Base-by-base conservation (phyloP, 2,797 vertebrate genomes). In the Brachyrhaphis roseni region DNA sequence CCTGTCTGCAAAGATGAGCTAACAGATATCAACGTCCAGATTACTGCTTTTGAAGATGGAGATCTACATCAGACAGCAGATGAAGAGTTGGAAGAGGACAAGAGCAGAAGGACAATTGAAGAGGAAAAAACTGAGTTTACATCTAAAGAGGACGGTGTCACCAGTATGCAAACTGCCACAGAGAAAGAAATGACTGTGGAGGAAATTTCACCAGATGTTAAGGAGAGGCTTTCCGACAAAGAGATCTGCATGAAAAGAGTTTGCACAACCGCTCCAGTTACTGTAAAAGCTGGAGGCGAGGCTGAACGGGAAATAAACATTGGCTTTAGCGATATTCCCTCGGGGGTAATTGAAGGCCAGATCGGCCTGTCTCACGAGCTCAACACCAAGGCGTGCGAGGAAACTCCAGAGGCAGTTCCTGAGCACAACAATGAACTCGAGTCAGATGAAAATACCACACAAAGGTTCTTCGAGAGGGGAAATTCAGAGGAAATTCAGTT, bases 351-450 rank as follows among this genome's bases (percentile, higher is more conserved):
- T 13, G 86, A 90, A 91, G 92, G 87, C 76, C 80, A 7, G 36
- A 43, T 51, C 81, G 86, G 64, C 28, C 76, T 82, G 81, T 59
- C 36, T 2, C 77, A 45, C 76, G 80, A 82, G 81, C 75, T 84
- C 31, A 82, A 84, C 75, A 64, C 79, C 84, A 41, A 78, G 70
- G 49, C 77, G 18, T 82, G 46, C 43, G 84, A 88, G 87, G 92
- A 91, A 93, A 88, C 77, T 55, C 88, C 78, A 87, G 85, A 85
- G 87, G 86, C 78, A 91, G 85, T 93, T 94, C 91, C 91, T 90
- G 93, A 84, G 76, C 43, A 82, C 86, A 92, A 93, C 92, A 94
- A 93, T 93, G 89, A 85, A 53, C 66, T 84, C 16, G 57, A 28
- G 73, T 59, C 20, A 45, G 68, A 84, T 84, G 88, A 88, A 84